phyloP scores from a whole-genome alignment of 2,888 invertebrate genomes.

The Furcula furcula region DNA sequence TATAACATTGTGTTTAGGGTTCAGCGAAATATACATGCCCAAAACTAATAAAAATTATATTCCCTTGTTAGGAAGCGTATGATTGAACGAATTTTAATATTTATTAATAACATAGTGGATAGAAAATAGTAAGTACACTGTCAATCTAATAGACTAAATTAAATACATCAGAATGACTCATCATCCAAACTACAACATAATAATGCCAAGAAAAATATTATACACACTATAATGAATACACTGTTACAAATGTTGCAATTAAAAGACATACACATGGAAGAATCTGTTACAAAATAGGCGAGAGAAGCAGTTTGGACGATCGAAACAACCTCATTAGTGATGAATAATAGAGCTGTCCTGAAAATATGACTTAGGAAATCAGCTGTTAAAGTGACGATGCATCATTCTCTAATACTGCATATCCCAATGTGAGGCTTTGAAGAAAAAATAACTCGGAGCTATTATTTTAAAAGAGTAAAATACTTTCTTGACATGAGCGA shows the following conservation, averaged over 20 bases:
- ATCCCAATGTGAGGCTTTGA: conserved; percentile 79
- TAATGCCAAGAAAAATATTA: conserved; percentile 28
- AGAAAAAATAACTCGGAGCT: conserved; percentile 76
- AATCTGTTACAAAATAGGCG: conserved; percentile 20
- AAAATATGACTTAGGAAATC: conserved; percentile 76
- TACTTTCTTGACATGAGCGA: conserved; percentile 76
- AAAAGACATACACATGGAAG: conserved; percentile 15
- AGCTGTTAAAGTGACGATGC: conserved; percentile 81
- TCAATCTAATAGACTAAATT: conserved; percentile 61
- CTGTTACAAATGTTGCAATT: conserved; percentile 16
- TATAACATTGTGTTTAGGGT: conserved; percentile 46
- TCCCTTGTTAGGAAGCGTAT: conserved; percentile 80
- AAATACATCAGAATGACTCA: conserved; percentile 62
- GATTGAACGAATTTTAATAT: conserved; percentile 68
- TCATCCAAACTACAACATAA: conserved; percentile 71
- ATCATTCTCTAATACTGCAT: conserved; percentile 81
- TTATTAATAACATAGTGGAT: conserved; percentile 55
- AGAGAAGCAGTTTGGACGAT: conserved; percentile 70
- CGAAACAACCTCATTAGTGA: conserved; percentile 69
- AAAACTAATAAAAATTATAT: conserved; percentile 75
- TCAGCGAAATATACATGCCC: conserved; percentile 79
- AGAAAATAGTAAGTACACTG: conserved; percentile 55
- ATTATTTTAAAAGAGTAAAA: conserved; percentile 76
- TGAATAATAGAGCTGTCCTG: conserved; percentile 81
- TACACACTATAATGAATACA: conserved; percentile 21